A percentile compares a stretch with the other conserved stretches of the same genome.
Evolutionary conservation across 1,140 invertebrate species (phyloP).

Genomic region (Intoshia linei): DNA sequence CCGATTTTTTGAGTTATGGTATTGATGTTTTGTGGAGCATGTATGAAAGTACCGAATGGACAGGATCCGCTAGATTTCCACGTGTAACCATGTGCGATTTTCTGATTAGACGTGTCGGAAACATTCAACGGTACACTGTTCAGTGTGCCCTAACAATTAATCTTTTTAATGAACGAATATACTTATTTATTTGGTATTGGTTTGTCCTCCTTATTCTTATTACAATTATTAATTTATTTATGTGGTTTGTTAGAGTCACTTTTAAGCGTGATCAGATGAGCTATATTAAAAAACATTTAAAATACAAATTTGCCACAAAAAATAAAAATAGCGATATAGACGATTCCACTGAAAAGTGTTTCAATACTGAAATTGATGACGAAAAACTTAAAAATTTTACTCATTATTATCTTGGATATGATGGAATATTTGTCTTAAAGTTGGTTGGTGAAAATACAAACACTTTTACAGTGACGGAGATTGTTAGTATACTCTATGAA

Average conservation of each 20-base stretch:
- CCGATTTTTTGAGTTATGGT: conserved; percentile 25
- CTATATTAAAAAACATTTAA: conserved; percentile 21
- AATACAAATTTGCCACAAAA: no score
- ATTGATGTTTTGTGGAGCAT: conserved; percentile 19
- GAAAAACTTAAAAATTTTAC: no score
- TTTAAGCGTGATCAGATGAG: conserved; percentile 12
- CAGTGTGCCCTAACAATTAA: conserved; percentile 28
- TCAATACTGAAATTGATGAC: no score
- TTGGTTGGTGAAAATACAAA: conserved; percentile 20
- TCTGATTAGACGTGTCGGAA: conserved; percentile 24
- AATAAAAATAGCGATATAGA: no score
- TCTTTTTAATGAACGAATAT: conserved; percentile 28
- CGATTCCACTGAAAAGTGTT: no score
- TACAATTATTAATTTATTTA: conserved; percentile 19
- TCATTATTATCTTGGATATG: conserved; percentile 18
- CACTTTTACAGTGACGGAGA: conserved; percentile 7
- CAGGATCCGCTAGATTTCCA: conserved; percentile 22
- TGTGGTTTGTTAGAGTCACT: conserved; percentile 12
- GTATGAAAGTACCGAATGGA: conserved; percentile 20
- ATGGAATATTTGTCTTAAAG: conserved; percentile 22
- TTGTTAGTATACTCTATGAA: conserved; percentile 6
- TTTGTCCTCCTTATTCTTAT: conserved; percentile 25
- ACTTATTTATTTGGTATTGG: conserved; percentile 29
- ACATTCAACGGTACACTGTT: conserved; percentile 25
- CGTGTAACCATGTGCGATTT: conserved; percentile 27